phyloP scores from a whole-genome alignment of 2,888 invertebrate species.

The Ectemnius cavifrons region DNA sequence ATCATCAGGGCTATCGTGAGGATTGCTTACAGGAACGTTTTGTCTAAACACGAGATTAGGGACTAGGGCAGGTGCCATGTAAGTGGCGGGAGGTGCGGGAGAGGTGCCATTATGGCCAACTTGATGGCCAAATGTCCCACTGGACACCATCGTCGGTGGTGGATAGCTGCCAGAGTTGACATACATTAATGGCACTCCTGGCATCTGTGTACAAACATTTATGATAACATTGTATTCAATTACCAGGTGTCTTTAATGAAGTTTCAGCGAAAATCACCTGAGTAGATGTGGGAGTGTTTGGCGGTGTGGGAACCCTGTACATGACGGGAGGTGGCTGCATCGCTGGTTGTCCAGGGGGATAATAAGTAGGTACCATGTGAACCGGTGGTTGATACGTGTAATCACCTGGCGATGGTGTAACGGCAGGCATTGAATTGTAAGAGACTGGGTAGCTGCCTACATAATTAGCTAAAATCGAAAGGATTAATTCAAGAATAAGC shows the following conservation, averaged over 20 bases:
- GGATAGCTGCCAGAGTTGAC: slow-evolving; percentile 74
- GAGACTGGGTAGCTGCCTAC: slow-evolving; percentile 72
- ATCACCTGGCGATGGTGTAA: slow-evolving; percentile 70
- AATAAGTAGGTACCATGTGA: slow-evolving; percentile 74
- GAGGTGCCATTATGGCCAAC: slow-evolving; percentile 70
- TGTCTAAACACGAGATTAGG: slow-evolving; percentile 75
- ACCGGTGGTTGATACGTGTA: slow-evolving; percentile 73
- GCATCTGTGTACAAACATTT: slow-evolving; percentile 61
- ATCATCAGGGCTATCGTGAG: background rate
- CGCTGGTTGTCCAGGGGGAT: slow-evolving; percentile 70
- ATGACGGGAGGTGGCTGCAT: slow-evolving; percentile 74
- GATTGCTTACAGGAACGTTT: slow-evolving; percentile 71
- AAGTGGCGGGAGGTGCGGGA: slow-evolving; percentile 70
- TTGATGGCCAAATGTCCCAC: slow-evolving; percentile 72
- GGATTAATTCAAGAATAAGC: background rate
- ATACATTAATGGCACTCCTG: slow-evolving; percentile 74
- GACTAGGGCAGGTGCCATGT: slow-evolving; percentile 72
- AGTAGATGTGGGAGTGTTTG: slow-evolving; percentile 74
- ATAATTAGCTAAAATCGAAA: slow-evolving; percentile 68
- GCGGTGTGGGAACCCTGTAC: slow-evolving; percentile 75
- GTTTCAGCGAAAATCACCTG: slow-evolving; percentile 59
- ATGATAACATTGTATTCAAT: background rate
- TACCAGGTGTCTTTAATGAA: background rate
- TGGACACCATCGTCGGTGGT: slow-evolving; percentile 69
- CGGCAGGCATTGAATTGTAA: slow-evolving; percentile 71